Base-by-base conservation (phyloP, 2,888 invertebrate species). In the Hipparchia semele region DNA sequence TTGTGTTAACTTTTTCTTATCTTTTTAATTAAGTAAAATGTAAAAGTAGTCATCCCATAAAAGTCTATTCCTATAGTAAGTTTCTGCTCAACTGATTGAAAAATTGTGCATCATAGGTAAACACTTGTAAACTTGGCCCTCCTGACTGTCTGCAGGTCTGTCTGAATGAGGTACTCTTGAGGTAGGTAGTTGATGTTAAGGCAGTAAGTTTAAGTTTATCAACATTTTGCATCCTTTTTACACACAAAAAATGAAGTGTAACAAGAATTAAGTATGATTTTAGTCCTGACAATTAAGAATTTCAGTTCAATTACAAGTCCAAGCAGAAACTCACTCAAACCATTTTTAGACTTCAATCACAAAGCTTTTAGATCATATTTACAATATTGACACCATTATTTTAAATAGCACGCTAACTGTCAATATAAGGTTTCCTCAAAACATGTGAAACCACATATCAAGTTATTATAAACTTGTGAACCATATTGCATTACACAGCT, bases 401-500 rank as follows among this genome's bases (percentile, higher is more conserved):
- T 13, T 1, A 62, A 13, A 62, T n/a, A 49, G 46, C 2, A 45
- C n/a, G 6, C 9, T 33, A 60, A 5, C 2, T 46, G 2, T 49
- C 1, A 23, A 49, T 51, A 64, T 49, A 9, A 49, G 46, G 13
- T 64, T 13, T 46, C 46, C 49, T 9, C 49, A 64, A 23, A 64
- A 64, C 13, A 49, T 51, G 9, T 51, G 49, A 51, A n/a, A 45
- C 61, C 62, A 33, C 33, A 65, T 33, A 12, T 33, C 23, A 65
- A 53, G 10, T 7, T 23, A 7, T 12, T 9, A 51, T n/a, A 46
- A 53, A 67, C 56, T n/a, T 67, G 13, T 56, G 67, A 13, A 65
- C 62, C 13, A 23, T 64, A 64, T 64, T 23, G 46, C 12, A 53
- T 65, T 53, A 53, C 65, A 65, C 49, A 9, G 51, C 10, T 51